These are phyloP conservation scores for Cistogaster globosa DNA, from an alignment of 2,888 invertebrate genomes.

Conservation along the genomic window DNA sequence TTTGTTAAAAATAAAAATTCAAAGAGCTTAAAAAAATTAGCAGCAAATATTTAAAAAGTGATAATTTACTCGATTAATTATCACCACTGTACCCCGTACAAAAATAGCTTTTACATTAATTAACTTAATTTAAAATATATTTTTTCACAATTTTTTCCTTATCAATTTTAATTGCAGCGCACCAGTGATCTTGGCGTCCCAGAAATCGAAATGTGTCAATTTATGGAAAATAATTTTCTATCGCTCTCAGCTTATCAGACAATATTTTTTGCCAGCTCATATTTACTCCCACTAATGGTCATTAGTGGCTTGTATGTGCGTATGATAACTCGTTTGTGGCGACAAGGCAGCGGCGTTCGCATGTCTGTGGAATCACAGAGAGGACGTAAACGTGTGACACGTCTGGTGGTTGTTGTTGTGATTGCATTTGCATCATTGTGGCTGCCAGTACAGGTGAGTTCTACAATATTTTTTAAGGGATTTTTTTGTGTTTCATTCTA, in stretches of 20 bases:
- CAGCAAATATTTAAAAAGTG: no score
- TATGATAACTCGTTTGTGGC: constrained; percentile 94
- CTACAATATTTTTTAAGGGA: neutral
- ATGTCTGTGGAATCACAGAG: constrained; percentile 89
- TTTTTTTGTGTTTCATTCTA: neutral
- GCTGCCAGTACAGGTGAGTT: constrained; percentile 93
- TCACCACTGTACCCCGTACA: neutral
- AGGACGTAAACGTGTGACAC: constrained; percentile 93
- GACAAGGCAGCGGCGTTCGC: constrained; percentile 89
- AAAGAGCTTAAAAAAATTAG: no score
- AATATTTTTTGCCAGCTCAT: constrained; percentile 93
- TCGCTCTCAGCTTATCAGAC: constrained; percentile 85
- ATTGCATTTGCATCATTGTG: constrained; percentile 97
- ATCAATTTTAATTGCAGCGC: constrained; percentile 44
- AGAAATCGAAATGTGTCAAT: constrained; percentile 82
- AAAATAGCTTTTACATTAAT: neutral
- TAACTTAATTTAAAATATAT: neutral
- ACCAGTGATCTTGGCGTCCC: constrained; percentile 63
- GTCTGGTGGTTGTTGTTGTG: constrained; percentile 95
- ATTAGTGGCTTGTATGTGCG: constrained; percentile 94
- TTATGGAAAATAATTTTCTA: constrained; percentile 85
- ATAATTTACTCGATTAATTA: neutral
- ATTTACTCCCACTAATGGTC: constrained; percentile 92
- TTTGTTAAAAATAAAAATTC: no score
- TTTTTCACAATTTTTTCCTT: neutral